Evolutionary conservation across 1,140 invertebrate genomes (phyloP), one percentile per base, ranked within the genome.

Genomic region (Diabrotica undecimpunctata): DNA sequence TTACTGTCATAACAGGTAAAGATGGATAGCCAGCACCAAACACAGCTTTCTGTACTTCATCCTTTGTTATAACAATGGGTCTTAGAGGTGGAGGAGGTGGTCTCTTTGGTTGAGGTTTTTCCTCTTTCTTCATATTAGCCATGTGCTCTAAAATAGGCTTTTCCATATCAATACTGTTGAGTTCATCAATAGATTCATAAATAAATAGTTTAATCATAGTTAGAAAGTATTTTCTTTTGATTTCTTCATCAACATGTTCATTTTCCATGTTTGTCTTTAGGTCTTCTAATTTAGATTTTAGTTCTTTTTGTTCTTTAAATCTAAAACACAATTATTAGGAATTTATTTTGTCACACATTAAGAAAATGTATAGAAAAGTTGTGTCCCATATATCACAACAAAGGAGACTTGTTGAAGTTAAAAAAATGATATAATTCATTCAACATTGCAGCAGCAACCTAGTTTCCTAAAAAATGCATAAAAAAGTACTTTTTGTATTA

Each of bases 21-120:
- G 92, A 90, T 0, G 96, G 96, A 85, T 99, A 99, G 0, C 97
- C 97, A 50, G 89, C 81, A 7, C 97, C 97, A 82, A 88, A 97
- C 4, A 99, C 92, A 66, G 94, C 85, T 80, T 98, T 98, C 80
- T 98, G 95, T 0, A 92, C 66, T 46, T 86, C 87, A 81, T 96
- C 90, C 72, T 88, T 88, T 0, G 96, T 97, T 37, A 99, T 94
- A 57, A 98, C 96, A 65, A 98, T 92, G 0, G 96, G 94, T 77
- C 90, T 88, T n/a, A 95, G 75, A 6, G 89, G 87, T 13, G 76
- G 66, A 54, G 79, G 67, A 11, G 79, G 75, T 5, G 76, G 75
- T 74, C 78, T 79, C 14, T 75, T 78, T 56, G 77, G 78, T 0
- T 79, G 75, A 39, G 77, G 77, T n/a, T 71, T 77, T 51, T 78